A percentile compares a stretch with the other conserved stretches of the same genome.
Conservation (phyloP, 2,888 invertebrate species). For the Plebejus argus region DNA sequence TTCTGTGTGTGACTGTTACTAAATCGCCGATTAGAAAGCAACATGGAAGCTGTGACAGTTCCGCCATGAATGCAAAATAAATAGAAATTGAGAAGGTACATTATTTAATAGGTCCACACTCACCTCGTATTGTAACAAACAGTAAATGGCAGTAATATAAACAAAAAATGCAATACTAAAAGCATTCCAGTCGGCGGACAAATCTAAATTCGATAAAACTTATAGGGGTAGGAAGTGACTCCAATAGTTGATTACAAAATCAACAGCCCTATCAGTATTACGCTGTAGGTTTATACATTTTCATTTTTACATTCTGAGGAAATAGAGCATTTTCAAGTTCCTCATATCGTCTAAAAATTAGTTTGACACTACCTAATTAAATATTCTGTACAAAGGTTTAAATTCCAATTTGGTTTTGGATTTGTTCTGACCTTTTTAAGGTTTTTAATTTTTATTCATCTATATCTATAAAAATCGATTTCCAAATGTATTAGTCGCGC, state of each 20-base stretch:
- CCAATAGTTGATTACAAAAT: conserved; percentile 24
- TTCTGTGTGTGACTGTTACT: conserved; percentile 41
- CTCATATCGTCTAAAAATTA: neutral
- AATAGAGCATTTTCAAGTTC: neutral
- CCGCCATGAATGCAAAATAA: conserved; percentile 82
- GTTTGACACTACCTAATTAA: neutral
- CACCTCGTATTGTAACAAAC: neutral
- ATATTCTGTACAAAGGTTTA: neutral
- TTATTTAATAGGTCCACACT: conserved; percentile 34
- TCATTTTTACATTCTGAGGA: neutral
- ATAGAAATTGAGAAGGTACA: conserved; percentile 77
- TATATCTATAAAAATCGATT: too few species aligned
- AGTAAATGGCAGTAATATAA: neutral
- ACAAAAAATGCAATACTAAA: neutral
- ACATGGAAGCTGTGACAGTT: conserved; percentile 82
- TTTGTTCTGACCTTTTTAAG: too few species aligned
- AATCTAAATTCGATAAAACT: neutral
- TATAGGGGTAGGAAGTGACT: conserved; percentile 21
- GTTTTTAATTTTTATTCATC: too few species aligned
- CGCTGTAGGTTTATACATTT: neutral
- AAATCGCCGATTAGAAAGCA: conserved; percentile 68
- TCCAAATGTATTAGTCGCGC: too few species aligned
- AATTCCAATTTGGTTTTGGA: neutral
- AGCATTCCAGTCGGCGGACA: neutral
- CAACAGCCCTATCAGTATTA: conserved; percentile 1